These are phyloP conservation scores for Actias luna DNA, from an alignment of 2,888 invertebrate genomes.

Conservation along the genomic window DNA sequence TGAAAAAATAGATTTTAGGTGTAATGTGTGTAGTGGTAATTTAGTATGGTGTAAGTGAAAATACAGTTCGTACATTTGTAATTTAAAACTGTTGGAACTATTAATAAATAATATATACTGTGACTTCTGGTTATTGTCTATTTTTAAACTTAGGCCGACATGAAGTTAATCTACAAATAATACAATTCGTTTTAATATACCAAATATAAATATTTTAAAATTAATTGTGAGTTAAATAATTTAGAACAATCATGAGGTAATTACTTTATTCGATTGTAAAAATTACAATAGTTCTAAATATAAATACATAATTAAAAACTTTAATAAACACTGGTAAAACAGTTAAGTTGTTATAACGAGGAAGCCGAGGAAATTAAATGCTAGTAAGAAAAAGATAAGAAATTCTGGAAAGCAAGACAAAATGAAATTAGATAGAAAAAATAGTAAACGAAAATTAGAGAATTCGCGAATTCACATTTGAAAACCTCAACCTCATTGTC, in stretches of 20 bases:
- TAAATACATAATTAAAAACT: constrained; percentile 56
- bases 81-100: too few relatives aligned
- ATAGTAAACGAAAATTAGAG: constrained; percentile 25
- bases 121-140: too few relatives aligned
- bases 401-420: constrained; percentile 24
- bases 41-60: too few relatives aligned
- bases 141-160: too few relatives aligned
- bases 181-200: too few relatives aligned
- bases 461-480: constrained; percentile 50
- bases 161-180: too few relatives aligned
- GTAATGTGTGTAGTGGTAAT: too few relatives aligned
- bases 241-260: neutral
- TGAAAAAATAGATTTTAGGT: too few relatives aligned
- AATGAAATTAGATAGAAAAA: too few relatives aligned
- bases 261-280: constrained; percentile 57
- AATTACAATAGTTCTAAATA: constrained; percentile 47
- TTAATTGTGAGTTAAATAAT: neutral
- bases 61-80: too few relatives aligned
- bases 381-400: constrained; percentile 26
- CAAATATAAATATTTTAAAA: too few relatives aligned
- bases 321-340: constrained; percentile 31
- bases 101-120: too few relatives aligned
- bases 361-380: constrained; percentile 76
- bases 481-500: constrained; percentile 70
- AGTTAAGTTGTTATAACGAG: constrained; percentile 50